These are phyloP conservation scores for Acropternis orthonyx DNA, from an alignment of 2,797 vertebrate species.

Conservation along the genomic window DNA sequence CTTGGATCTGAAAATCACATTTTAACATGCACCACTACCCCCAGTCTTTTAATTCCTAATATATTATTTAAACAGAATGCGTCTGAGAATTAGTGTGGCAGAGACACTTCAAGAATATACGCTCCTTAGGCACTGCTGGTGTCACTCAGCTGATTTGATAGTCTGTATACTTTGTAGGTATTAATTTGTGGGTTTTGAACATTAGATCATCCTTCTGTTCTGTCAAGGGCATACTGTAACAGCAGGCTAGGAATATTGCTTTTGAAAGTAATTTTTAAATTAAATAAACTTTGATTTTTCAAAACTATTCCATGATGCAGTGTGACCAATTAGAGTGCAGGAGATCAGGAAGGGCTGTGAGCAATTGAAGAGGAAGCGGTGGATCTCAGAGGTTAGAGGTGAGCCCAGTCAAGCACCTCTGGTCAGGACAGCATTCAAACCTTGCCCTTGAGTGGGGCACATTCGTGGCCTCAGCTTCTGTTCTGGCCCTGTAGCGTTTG, in stretches of 20 bases:
- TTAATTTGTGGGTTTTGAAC: background rate
- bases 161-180: background rate
- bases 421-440: background rate
- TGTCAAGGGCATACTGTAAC: background rate
- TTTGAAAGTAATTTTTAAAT: background rate
- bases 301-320: background rate
- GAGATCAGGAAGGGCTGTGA: background rate
- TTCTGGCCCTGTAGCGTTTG: background rate
- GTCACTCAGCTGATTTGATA: background rate
- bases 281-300: background rate
- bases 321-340: background rate
- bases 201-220: background rate
- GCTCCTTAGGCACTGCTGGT: background rate
- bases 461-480: background rate
- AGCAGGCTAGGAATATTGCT: background rate
- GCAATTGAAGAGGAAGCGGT: background rate
- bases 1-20: background rate
- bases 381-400: background rate
- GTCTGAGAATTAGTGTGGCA: background rate
- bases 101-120: background rate
- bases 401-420: background rate
- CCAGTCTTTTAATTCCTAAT: background rate
- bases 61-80: slow-evolving; percentile 4
- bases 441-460: background rate
- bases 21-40: background rate